Percentiles rank a stretch among this genome's conserved stretches.
Evolutionary conservation across 2,797 vertebrate species (phyloP).

Genomic region (Phoeniculus purpureus): DNA sequence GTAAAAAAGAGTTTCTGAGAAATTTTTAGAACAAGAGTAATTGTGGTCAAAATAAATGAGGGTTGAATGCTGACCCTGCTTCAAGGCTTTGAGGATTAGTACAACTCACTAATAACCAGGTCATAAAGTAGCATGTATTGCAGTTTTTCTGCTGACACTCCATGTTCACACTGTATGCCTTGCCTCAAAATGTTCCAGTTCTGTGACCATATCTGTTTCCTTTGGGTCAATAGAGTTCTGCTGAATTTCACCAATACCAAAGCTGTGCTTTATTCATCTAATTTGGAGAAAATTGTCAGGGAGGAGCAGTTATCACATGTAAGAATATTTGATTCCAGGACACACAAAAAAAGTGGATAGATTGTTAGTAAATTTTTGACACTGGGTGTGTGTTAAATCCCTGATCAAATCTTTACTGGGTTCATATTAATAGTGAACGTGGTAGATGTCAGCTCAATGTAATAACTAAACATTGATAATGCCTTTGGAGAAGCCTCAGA

Average conservation of each 20-base stretch:
- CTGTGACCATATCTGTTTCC: background rate
- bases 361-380: background rate
- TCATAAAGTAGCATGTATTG: background rate
- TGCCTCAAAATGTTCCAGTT: background rate
- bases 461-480: background rate
- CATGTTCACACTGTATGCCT: background rate
- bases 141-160: background rate
- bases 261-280: background rate
- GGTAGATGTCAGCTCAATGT: background rate
- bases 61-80: background rate
- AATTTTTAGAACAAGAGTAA: background rate
- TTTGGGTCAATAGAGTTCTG: background rate
- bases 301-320: fast-evolving
- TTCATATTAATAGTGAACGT: background rate
- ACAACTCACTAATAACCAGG: background rate
- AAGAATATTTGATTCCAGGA: background rate
- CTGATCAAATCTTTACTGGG: background rate
- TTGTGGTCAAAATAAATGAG: background rate
- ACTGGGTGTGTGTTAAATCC: background rate
- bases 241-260: background rate
- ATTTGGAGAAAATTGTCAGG: background rate
- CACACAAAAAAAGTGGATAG: background rate
- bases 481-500: background rate
- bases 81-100: background rate
- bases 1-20: background rate